Evolutionary conservation across 2,888 invertebrate genomes (phyloP).

Genomic region (Acronicta psi): DNA sequence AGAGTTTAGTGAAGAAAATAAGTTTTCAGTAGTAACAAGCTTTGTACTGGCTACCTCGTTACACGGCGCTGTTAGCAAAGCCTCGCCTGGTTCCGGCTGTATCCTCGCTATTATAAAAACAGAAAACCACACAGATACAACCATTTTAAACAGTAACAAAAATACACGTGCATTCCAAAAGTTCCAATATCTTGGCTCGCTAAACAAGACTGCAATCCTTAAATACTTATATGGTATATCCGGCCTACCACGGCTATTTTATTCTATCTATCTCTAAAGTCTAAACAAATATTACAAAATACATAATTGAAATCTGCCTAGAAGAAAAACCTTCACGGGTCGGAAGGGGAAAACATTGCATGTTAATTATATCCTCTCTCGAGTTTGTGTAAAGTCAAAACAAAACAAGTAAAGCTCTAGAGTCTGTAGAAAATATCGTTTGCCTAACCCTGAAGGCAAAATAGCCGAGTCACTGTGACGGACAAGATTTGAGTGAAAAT

Average conservation of each 20-base stretch:
- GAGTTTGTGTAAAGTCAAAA: conserved; percentile 8
- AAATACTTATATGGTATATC: too few species aligned
- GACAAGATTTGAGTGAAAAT: conserved; percentile 17
- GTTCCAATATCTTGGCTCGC: too few species aligned
- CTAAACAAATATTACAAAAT: too few species aligned
- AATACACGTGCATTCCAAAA: too few species aligned
- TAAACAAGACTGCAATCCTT: too few species aligned
- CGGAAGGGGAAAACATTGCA: too few species aligned
- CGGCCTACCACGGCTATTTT: too few species aligned
- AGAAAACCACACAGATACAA: not conserved
- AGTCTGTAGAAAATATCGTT: conserved; percentile 56
- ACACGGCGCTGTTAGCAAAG: conserved; percentile 18
- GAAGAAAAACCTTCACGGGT: too few species aligned
- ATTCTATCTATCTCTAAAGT: too few species aligned
- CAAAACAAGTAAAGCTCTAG: conserved; percentile 9
- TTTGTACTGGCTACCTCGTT: conserved; percentile 22
- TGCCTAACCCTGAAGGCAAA: conserved; percentile 51
- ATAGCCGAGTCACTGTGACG: conserved; percentile 16
- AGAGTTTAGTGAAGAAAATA: conserved; percentile 25
- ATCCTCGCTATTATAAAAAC: conserved; percentile 16
- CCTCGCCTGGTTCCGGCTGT: conserved; percentile 10
- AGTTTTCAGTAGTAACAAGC: conserved; percentile 26
- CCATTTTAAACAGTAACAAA: too few species aligned
- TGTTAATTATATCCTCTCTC: too few species aligned
- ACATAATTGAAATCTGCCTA: too few species aligned